Base-by-base conservation (phyloP, 2,797 vertebrate species). In the Odontamblyopus lacepedii region DNA sequence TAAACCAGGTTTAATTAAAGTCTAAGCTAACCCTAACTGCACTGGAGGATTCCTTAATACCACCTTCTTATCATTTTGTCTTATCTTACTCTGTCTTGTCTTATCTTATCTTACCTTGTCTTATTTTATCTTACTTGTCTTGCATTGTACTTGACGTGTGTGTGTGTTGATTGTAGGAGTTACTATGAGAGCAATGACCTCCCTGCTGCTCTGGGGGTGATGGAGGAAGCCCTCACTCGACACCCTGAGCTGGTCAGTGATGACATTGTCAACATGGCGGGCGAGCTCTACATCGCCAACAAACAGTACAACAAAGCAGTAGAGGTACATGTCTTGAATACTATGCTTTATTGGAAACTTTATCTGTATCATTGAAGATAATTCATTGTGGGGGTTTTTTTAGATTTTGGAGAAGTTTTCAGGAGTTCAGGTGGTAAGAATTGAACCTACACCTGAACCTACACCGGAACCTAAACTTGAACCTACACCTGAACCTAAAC, bases 141-240 rank as follows among this genome's bases (percentile, higher is more conserved):
- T 35, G 32, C 32, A 35, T 35, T 35, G 32, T 44, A 44, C 41
- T 44, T 44, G 6, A 30, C 30, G 30, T 8, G 8, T 44, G 3
- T 77, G 13, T 69, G 59, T 38, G 9, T 70, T 3, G 3, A 55
- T 13, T 78, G 8, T 0, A 99, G 98, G 94, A 99, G 96, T 88
- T 99, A 98, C 69, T 99, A 98, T 15, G 98, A 99, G 92, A 97
- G 95, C 74, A 97, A 93, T 19, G 98, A 99, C 79, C 88, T 97
- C 71, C 68, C 90, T 0, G 95, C 96, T 13, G 98, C 98, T 64
- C 95, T 99, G 68, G 95, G 95, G 9, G 95, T 99, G 63, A 93
- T 98, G 27, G 96, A 98, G 73, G 97, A 98, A 81, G 96, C 97
- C 30, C 95, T 99, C 80, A 76, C 67, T 1, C 95, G 97, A 48